A percentile compares a stretch with the other conserved stretches of the same genome.
phyloP scores from a whole-genome alignment of 2,797 vertebrate species.

The Cetoscarus ocellatus region DNA sequence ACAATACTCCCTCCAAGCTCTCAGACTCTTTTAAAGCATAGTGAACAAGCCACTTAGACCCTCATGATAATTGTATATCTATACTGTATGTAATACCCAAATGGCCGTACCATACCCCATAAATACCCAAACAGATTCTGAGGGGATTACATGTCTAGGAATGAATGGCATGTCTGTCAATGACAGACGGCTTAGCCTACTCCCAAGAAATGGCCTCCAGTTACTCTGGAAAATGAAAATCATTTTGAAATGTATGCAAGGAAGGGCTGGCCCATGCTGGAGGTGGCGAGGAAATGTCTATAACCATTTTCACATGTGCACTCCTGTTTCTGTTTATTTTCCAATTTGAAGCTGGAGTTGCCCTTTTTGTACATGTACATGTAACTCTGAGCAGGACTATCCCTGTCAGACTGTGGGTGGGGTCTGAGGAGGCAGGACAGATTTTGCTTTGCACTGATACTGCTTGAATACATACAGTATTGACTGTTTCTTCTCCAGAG shows the following conservation, averaged over 20 bases:
- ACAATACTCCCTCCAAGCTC: conserved; percentile 33
- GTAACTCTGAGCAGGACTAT: too few species aligned
- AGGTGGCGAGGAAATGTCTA: conserved; percentile 37
- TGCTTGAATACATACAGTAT: too few species aligned
- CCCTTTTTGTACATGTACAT: too few species aligned
- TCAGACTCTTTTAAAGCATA: conserved; percentile 41
- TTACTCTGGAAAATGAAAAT: conserved; percentile 54
- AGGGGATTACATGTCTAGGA: conserved; percentile 76
- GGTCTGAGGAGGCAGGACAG: too few species aligned
- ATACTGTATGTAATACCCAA: conserved; percentile 44
- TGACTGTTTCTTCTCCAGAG: too few species aligned
- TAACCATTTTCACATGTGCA: too few species aligned
- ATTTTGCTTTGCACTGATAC: too few species aligned
- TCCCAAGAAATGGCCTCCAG: conserved; percentile 42
- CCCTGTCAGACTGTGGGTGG: too few species aligned
- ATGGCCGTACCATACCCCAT: conserved; percentile 35
- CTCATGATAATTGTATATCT: conserved; percentile 53
- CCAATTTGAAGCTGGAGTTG: too few species aligned
- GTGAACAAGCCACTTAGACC: conserved; percentile 49
- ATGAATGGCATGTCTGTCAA: conserved; percentile 75
- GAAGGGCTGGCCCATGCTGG: conserved; percentile 1
- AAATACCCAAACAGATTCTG: conserved; percentile 66
- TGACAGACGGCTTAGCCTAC: conserved; percentile 57
- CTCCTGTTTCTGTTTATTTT: too few species aligned
- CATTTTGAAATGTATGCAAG: conserved; percentile 36